A percentile compares a stretch with the other conserved stretches of the same genome.
These are phyloP conservation scores for Ispidina picta DNA, from an alignment of 2,797 vertebrate species.

Conservation along the genomic window DNA sequence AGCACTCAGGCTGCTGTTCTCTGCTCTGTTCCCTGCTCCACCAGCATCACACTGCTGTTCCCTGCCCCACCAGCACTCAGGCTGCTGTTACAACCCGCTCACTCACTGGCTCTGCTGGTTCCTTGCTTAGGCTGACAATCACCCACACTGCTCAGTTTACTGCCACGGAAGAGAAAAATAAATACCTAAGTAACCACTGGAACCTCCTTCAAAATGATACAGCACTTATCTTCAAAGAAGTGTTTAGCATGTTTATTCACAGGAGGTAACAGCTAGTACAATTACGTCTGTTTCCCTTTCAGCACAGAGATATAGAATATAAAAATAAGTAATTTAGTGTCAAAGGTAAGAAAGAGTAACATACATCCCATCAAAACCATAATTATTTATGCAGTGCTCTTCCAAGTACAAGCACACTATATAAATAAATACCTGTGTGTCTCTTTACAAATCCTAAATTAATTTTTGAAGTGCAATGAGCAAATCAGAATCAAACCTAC, in stretches of 20 bases:
- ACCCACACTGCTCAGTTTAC: background rate
- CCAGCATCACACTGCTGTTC: too few species aligned
- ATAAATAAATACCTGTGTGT: background rate
- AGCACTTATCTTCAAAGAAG: background rate
- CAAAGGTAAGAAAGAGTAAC: background rate
- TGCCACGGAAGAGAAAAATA: background rate
- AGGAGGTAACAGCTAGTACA: background rate
- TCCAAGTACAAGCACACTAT: background rate
- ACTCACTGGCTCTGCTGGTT: background rate
- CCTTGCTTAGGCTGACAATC: background rate
- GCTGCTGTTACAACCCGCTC: background rate
- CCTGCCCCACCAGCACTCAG: background rate
- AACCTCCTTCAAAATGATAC: background rate
- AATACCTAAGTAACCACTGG: rapidly evolving
- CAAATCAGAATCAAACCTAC: background rate
- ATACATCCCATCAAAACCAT: rapidly evolving
- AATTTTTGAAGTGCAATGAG: background rate
- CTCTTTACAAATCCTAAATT: background rate
- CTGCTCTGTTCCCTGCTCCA: too few species aligned
- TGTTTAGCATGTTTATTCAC: background rate
- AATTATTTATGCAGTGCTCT: background rate
- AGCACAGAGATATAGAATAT: background rate
- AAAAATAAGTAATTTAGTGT: background rate
- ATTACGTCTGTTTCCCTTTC: background rate
- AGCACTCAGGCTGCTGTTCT: too few species aligned